These are phyloP conservation scores for Pelmatolapia mariae DNA, from an alignment of 2,113 vertebrate genomes.

Conservation along the genomic window DNA sequence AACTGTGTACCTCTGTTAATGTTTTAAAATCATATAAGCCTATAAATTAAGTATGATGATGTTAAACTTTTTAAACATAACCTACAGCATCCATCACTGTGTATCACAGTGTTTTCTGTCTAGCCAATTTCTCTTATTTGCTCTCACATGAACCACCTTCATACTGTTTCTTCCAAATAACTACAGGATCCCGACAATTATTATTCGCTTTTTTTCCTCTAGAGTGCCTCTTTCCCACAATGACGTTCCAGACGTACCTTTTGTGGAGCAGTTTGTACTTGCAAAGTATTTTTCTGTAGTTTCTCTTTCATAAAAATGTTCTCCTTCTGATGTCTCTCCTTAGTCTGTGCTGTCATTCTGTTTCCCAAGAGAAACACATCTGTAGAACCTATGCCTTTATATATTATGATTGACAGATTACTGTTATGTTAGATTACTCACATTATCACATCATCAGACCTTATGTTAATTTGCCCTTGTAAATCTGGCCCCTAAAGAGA, in stretches of 20 bases:
- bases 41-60: too few relatives aligned
- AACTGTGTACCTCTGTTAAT: background rate
- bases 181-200: background rate
- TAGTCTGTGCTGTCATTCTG: background rate
- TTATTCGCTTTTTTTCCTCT: background rate
- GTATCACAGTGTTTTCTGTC: background rate
- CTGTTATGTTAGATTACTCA: background rate
- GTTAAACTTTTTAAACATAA: background rate
- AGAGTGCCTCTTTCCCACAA: background rate
- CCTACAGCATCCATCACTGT: background rate
- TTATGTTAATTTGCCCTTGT: background rate
- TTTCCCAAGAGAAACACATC: background rate
- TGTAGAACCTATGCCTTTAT: background rate
- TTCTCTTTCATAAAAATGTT: background rate
- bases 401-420: background rate
- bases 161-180: background rate
- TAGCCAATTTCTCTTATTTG: background rate
- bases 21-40: background rate
- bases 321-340: background rate
- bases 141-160: background rate
- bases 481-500: background rate
- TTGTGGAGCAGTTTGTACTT: background rate
- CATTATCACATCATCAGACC: background rate
- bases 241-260: background rate
- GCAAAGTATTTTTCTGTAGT: background rate